Evolutionary conservation across 2,113 vertebrate genomes (phyloP), one percentile per base, ranked within the genome.

Genomic region (Bubalus kerabau): DNA sequence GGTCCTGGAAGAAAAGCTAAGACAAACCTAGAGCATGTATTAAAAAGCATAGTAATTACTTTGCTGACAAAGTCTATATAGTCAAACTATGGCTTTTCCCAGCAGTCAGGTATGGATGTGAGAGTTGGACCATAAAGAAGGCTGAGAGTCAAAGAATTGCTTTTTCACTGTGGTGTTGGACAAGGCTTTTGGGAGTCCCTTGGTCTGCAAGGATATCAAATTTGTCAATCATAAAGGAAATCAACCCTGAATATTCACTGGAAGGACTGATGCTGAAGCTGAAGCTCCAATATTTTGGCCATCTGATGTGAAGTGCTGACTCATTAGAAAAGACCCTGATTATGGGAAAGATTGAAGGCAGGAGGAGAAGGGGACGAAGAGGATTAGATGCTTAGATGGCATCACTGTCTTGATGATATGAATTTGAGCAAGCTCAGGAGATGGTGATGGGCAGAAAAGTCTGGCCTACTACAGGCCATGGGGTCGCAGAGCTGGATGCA

Each of bases 401-500:
- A 67, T 67, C 64, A n/a, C 32, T 67, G 32, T 67, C 16, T 67
- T 1, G 0, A 67, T n/a, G 16, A 67, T 8, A 67, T 67, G n/a
- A 19, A 67, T n/a, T 67, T 67, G 4, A 67, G 32, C 32, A 67
- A 19, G 64, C 32, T 67, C 32, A 4, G 32, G 64, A 67, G 32
- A n/a, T n/a, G 64, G 32, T 67, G 32, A 36, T 36, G 36, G 62
- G 62, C 16, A 67, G 32, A 8, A 67, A 19, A 4, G 16, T 17
- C 62, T 67, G 16, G 16, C 16, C 32, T 67, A 7, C 16, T 67
- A 8, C 7, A n/a, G 16, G 10, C 32, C 32, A 19, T 4, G 16
- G 32, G 62, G 62, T n/a, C 1, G 0, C 62, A 67, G 62, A 19
- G 16, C 16, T 32, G 4, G 62, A 67, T 0, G 4, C 32, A 67